phyloP scores from a whole-genome alignment of 1,140 invertebrate genomes.

The Aphelinus certus region DNA sequence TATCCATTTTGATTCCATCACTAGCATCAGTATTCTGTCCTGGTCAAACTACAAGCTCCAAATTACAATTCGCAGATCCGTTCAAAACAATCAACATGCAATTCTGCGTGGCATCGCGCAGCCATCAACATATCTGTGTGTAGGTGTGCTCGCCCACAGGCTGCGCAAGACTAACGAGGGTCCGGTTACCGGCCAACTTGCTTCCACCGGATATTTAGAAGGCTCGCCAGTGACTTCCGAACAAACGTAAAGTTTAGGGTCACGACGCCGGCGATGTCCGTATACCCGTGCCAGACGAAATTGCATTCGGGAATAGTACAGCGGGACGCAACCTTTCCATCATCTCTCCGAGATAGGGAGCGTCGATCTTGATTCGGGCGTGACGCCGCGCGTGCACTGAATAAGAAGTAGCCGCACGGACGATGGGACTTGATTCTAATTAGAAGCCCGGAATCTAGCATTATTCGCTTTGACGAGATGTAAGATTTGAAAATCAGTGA shows the following conservation, averaged over 20 bases:
- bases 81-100: constrained; percentile 14
- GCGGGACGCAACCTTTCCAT: constrained; percentile 30
- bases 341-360: constrained; percentile 13
- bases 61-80: neutral
- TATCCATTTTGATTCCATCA: neutral
- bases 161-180: constrained; percentile 14
- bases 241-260: constrained; percentile 10
- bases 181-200: constrained; percentile 9
- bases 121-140: neutral
- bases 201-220: neutral
- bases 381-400: constrained; percentile 3
- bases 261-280: neutral
- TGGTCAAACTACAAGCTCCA: too few relatives aligned
- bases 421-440: neutral
- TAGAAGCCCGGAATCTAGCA: neutral
- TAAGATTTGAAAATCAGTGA: too few relatives aligned
- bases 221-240: constrained; percentile 6
- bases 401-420: neutral
- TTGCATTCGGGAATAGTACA: constrained; percentile 14
- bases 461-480: too few relatives aligned
- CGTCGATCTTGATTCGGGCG: constrained; percentile 15
- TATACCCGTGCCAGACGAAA: neutral
- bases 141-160: too few relatives aligned
- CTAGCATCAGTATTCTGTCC: too few relatives aligned
- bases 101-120: neutral